Evolutionary conservation across 2,113 vertebrate genomes (phyloP).

Genomic region (Holacanthus passer): DNA sequence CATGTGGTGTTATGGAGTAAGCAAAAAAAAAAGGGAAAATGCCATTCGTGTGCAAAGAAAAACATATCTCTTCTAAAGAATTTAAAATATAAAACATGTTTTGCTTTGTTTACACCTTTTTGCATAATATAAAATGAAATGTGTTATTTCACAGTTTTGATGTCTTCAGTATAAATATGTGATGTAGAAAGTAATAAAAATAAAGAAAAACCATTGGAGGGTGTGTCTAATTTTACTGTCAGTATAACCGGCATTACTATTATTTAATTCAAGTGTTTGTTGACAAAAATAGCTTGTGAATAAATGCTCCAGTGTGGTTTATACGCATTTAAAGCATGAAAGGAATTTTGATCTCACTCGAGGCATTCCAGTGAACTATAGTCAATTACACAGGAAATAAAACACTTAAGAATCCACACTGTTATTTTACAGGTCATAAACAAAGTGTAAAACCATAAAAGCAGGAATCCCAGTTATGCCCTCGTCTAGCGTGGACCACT

Average conservation of each 20-base stretch:
- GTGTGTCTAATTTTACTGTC: background rate
- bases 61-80: no score
- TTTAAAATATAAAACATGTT: no score
- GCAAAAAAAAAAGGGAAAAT: no score
- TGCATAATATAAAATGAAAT: no score
- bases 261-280: background rate
- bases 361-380: background rate
- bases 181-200: no score
- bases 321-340: conserved; percentile 6
- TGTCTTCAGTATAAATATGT: no score
- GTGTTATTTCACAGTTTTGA: no score
- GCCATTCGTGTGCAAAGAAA: no score
- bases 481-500: conserved; percentile 29
- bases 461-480: conserved; percentile 34
- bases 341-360: background rate
- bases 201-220: no score
- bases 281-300: background rate
- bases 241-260: background rate
- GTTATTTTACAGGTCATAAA: conserved; percentile 3
- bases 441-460: conserved; percentile 1
- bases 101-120: no score
- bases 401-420: background rate
- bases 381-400: conserved; percentile 9
- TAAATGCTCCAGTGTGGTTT: background rate
- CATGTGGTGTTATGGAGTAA: no score